Evolutionary conservation across 2,888 invertebrate species (phyloP).

Genomic region (Torymus tubicola): DNA sequence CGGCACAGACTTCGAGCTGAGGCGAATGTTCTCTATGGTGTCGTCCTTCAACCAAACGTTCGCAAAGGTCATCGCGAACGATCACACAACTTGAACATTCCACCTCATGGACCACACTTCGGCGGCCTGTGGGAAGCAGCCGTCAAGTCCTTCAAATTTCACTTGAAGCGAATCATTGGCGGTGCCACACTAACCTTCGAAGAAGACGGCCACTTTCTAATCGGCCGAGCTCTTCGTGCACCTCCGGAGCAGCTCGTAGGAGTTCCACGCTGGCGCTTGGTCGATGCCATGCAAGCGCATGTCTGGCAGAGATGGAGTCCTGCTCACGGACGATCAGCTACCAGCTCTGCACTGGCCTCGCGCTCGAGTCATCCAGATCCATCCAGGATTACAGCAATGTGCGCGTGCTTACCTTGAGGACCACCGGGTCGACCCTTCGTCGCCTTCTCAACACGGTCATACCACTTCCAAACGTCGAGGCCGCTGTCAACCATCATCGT

Average conservation of each 20-base stretch:
- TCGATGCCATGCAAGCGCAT: neutral
- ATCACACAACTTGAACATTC: constrained; percentile 3
- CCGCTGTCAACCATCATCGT: neutral
- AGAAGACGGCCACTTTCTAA: too few species aligned
- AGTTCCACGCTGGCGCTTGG: neutral
- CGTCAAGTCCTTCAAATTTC: too few species aligned
- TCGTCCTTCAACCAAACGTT: neutral
- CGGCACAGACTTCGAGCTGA: constrained; percentile 23
- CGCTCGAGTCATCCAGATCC: too few species aligned
- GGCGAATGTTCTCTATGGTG: neutral
- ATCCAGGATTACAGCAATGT: neutral
- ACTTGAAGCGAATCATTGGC: too few species aligned
- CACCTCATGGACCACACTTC: constrained; percentile 6
- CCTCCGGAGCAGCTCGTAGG: neutral
- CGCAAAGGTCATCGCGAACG: constrained; percentile 3
- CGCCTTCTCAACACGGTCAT: neutral
- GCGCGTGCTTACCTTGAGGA: neutral
- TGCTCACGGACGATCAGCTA: too few species aligned
- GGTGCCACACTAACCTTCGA: too few species aligned
- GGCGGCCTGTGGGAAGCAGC: neutral
- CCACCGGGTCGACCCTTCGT: neutral
- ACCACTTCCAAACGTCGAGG: neutral
- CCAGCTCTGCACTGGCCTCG: too few species aligned
- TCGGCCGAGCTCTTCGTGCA: neutral
- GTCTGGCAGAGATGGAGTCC: constrained; percentile 8